Conservation (phyloP, 2,113 vertebrate genomes). For the Cairina moschata region DNA sequence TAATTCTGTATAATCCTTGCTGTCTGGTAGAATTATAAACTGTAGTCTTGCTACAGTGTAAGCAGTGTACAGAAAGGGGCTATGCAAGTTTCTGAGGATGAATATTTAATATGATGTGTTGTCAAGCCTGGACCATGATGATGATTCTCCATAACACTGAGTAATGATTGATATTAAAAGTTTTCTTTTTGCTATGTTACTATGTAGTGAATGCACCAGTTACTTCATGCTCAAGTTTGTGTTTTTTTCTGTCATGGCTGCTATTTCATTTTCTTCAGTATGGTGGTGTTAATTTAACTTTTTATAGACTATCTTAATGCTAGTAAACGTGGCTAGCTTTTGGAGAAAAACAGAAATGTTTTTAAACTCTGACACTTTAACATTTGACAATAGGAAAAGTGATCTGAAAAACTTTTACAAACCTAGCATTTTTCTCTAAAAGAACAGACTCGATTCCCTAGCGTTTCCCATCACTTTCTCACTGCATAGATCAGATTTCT, state of each 20-base stretch:
- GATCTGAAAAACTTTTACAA: background rate
- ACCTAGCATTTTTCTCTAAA: background rate
- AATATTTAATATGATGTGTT: background rate
- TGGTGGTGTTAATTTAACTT: background rate
- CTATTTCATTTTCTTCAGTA: background rate
- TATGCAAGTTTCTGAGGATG: background rate
- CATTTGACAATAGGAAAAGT: background rate
- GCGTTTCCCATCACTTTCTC: background rate
- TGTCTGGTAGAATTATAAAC: constrained; percentile 32
- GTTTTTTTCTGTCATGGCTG: background rate
- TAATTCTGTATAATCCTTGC: constrained; percentile 1
- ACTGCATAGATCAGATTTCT: background rate
- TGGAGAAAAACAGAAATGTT: background rate
- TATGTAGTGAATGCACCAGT: background rate
- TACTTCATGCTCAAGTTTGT: background rate
- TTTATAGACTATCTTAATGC: background rate
- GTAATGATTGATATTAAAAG: background rate
- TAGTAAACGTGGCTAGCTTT: background rate
- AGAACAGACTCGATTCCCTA: background rate
- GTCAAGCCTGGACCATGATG: background rate
- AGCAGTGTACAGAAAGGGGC: background rate
- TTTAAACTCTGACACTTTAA: background rate
- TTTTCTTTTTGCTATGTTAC: background rate
- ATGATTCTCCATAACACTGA: background rate
- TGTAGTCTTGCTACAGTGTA: background rate